These are phyloP conservation scores for Leptopilina boulardi DNA, from an alignment of 1,140 invertebrate genomes.

Conservation along the genomic window DNA sequence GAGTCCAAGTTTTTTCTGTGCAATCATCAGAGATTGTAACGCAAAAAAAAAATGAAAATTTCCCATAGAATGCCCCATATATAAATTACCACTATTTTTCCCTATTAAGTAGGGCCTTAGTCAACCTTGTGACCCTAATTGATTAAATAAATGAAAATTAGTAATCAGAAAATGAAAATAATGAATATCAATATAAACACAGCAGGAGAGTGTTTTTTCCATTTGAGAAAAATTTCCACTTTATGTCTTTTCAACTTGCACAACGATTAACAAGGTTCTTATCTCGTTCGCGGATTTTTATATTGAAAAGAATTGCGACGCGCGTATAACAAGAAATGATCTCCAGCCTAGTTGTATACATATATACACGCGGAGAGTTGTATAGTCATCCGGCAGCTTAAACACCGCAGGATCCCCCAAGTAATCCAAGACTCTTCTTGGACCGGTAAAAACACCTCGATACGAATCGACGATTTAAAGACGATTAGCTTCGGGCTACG, in stretches of 20 bases:
- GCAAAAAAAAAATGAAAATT: too few species aligned
- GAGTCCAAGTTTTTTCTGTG: too few species aligned
- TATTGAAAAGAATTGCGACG: constrained; percentile 52
- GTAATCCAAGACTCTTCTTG: constrained; percentile 49
- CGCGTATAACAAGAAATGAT: constrained; percentile 47
- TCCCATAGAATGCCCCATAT: too few species aligned
- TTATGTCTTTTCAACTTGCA: constrained; percentile 21
- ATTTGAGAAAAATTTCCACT: neutral
- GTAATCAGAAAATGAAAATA: too few species aligned
- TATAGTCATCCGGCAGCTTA: constrained; percentile 46
- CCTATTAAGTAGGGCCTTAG: too few species aligned
- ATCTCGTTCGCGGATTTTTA: constrained; percentile 63
- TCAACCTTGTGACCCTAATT: too few species aligned
- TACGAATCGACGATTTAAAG: constrained; percentile 67
- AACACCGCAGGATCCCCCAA: constrained; percentile 56
- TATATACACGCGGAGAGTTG: neutral
- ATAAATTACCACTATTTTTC: too few species aligned
- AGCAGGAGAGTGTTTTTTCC: neutral
- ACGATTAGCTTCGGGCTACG: constrained; percentile 66
- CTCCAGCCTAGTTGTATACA: constrained; percentile 47
- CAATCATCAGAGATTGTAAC: too few species aligned
- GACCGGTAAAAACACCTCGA: constrained; percentile 64
- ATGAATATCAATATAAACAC: neutral
- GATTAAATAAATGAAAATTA: too few species aligned
- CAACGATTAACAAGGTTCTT: constrained; percentile 63